Evolutionary conservation across 2,888 invertebrate genomes (phyloP).

Genomic region (Cotesia congregata): DNA sequence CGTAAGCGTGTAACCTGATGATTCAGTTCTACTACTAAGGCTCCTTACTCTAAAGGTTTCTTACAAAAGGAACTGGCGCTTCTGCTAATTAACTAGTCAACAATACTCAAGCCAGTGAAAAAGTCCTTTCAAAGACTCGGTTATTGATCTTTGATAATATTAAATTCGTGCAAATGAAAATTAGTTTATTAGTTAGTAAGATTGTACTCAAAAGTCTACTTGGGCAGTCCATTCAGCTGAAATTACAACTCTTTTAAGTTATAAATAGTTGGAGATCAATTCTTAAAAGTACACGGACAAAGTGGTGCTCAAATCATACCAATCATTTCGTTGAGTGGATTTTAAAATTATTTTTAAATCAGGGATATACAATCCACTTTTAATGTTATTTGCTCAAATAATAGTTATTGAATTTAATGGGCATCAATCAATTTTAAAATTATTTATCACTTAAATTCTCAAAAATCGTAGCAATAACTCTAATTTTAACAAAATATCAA

Average conservation of each 20-base stretch:
- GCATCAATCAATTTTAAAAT: too few species aligned
- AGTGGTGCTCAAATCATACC: neutral
- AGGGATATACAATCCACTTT: too few species aligned
- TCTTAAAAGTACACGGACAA: neutral
- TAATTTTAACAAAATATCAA: too few species aligned
- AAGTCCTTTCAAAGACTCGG: neutral
- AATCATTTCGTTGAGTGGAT: too few species aligned
- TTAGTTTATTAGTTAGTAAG: neutral
- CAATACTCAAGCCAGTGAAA: neutral
- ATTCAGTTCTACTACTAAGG: constrained; percentile 21
- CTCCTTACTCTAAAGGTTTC: neutral
- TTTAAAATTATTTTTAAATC: too few species aligned
- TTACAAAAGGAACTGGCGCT: neutral
- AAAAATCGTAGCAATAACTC: too few species aligned
- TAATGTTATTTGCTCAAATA: too few species aligned
- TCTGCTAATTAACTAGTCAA: neutral
- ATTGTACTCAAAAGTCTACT: neutral
- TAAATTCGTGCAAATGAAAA: neutral
- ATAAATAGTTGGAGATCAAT: neutral
- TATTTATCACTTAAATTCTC: too few species aligned
- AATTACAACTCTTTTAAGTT: neutral
- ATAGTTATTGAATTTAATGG: too few species aligned
- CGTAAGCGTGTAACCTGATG: constrained; percentile 41
- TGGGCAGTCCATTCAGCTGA: neutral
- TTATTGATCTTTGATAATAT: constrained; percentile 1